These are phyloP conservation scores for Hippocampus mohnikei DNA, from an alignment of 2,113 vertebrate genomes.

Conservation along the genomic window DNA sequence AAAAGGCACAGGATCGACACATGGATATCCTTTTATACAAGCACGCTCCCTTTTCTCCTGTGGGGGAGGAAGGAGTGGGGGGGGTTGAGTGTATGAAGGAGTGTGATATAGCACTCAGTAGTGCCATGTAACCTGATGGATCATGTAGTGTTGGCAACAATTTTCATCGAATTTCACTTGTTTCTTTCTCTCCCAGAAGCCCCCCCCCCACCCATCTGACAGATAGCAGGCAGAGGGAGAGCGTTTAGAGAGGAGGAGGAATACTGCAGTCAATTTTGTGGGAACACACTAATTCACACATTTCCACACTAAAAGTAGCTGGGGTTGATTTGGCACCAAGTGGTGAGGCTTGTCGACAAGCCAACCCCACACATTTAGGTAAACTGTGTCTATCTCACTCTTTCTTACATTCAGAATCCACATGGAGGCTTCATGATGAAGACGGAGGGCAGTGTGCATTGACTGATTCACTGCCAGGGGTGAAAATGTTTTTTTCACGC, in stretches of 20 bases:
- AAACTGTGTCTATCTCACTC: not conserved
- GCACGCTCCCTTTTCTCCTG: conserved; percentile 15
- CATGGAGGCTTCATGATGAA: conserved; percentile 52
- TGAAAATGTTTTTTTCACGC: too few species aligned
- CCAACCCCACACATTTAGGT: too few species aligned
- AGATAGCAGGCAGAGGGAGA: conserved; percentile 65
- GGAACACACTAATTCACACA: conserved; percentile 10
- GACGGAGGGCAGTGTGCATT: conserved; percentile 48
- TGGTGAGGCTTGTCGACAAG: not conserved
- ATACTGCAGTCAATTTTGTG: conserved; percentile 43
- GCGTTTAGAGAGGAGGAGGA: conserved; percentile 48
- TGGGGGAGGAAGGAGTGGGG: not conserved
- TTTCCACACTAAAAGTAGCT: conserved; percentile 3
- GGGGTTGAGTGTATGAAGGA: not conserved
- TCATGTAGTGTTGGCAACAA: conserved; percentile 12
- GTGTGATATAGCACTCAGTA: not conserved
- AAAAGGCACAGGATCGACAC: conserved; percentile 16
- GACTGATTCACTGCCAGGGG: conserved; percentile 21
- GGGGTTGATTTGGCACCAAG: not conserved
- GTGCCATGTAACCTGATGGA: conserved; percentile 12
- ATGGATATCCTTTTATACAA: conserved; percentile 32
- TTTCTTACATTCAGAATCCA: conserved; percentile 31
- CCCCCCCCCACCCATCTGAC: conserved; percentile 42
- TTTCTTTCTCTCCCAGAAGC: conserved; percentile 60
- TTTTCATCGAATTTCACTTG: conserved; percentile 32